Base-by-base conservation (phyloP, 1,140 invertebrate species). In the Ceratosolen solmsi region DNA sequence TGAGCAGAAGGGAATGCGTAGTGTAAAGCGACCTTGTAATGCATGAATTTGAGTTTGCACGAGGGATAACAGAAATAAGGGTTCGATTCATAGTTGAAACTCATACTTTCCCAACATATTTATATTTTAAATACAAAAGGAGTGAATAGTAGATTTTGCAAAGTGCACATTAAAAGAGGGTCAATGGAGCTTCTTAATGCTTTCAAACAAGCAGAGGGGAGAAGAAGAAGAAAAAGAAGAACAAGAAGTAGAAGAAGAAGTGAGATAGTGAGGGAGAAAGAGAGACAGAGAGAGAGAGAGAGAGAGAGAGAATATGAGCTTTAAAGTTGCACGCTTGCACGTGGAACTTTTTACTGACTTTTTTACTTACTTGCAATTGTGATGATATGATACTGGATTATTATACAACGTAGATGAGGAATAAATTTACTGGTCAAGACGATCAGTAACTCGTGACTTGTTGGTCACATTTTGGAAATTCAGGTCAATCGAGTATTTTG, bases 321-420 rank as follows among this genome's bases (percentile, higher is more conserved):
- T 76, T 76, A n/a, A 76, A 76, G 56, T 63, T 63, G n/a, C 41
- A 36, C 60, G 11, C 73, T 25, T 8, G 56, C 60, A n/a, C 65
- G 49, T 9, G 27, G 20, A 49, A 20, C 22, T 71, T 49, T 25
- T 71, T 1, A 7, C 38, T 22, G 20, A 11, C 5, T 7, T 38
- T 38, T 38, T 38, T 38, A 33, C 20, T 54, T 11, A 8, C 58
- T 30, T 25, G 25, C 2, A 13, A 60, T 27, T 5, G 58, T 30
- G 58, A 60, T 60, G 8, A 13, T 54, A 7, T 30, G 58, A 30
- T 30, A 30, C 27, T 30, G n/a, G 11, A 60, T 13, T 60, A 60
- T 60, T 60, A 27, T 60, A 11, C 25, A 30, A 11, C 1, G 58
- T 9, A 15, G n/a, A 65, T 5, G 30, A n/a, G 17, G 2, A 65